Evolutionary conservation across 1,140 invertebrate species (phyloP).

Genomic region (Ridgeia piscesae): DNA sequence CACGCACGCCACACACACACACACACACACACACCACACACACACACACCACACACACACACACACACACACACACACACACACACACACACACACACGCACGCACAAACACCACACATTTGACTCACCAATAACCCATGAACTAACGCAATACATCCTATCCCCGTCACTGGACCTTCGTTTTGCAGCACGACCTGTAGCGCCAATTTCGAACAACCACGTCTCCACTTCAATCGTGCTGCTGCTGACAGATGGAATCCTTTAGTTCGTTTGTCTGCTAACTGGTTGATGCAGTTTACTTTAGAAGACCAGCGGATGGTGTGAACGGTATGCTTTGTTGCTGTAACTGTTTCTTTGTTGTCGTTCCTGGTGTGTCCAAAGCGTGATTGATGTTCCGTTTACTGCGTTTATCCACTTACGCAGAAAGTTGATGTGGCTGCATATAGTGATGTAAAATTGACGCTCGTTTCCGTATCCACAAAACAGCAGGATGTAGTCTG

Average conservation of each 20-base stretch:
- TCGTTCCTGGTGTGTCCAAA: not conserved
- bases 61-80: constrained; percentile 28
- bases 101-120: not conserved
- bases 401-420: not conserved
- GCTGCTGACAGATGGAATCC: not conserved
- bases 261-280: not conserved
- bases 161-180: not conserved
- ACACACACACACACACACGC: constrained; percentile 29
- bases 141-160: not conserved
- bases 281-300: not conserved
- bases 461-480: not conserved
- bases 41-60: constrained; percentile 27
- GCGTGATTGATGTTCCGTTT: not conserved
- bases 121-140: not conserved
- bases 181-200: not conserved
- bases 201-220: not conserved
- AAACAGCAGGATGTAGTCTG: not conserved
- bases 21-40: constrained; percentile 21
- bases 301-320: not conserved
- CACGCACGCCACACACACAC: constrained; percentile 21
- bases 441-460: not conserved
- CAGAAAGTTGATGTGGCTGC: not conserved
- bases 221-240: not conserved
- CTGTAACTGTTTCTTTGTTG: not conserved
- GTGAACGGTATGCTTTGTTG: not conserved